phyloP scores from a whole-genome alignment of 2,113 vertebrate genomes.

The Irena cyanogastra region DNA sequence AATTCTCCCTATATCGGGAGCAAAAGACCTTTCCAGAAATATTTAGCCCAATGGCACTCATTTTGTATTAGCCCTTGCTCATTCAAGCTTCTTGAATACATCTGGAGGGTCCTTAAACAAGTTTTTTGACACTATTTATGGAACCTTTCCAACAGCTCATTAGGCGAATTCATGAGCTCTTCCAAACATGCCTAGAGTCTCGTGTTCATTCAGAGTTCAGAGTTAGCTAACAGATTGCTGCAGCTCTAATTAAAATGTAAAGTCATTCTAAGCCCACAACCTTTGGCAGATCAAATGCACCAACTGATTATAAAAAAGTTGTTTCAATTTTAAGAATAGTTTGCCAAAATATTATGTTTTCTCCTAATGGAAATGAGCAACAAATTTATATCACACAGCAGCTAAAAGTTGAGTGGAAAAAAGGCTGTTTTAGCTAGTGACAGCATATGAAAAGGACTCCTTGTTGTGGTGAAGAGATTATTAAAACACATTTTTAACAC shows the following conservation, averaged over 20 bases:
- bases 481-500: conserved; percentile 4
- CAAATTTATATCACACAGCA: neutral
- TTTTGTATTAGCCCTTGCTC: neutral
- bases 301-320: neutral
- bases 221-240: conserved; percentile 39
- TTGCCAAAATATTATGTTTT: conserved; percentile 17
- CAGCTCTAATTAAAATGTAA: conserved; percentile 50
- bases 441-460: neutral
- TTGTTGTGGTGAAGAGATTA: conserved; percentile 20
- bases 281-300: conserved; percentile 17
- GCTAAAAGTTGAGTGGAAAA: neutral
- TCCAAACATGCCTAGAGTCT: conserved; percentile 27
- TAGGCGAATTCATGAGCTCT: conserved; percentile 20
- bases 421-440: neutral
- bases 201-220: neutral
- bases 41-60: neutral
- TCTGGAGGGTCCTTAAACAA: conserved; percentile 34
- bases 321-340: neutral
- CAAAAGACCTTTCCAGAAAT: conserved; percentile 1
- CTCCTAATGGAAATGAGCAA: conserved; percentile 8
- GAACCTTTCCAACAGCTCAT: conserved; percentile 25
- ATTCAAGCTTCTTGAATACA: neutral
- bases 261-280: conserved; percentile 5
- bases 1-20: neutral
- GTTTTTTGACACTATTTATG: conserved; percentile 11